Evolutionary conservation across 2,113 vertebrate species (phyloP), one percentile per base, ranked within the genome.

Genomic region (Oxyura jamaicensis): DNA sequence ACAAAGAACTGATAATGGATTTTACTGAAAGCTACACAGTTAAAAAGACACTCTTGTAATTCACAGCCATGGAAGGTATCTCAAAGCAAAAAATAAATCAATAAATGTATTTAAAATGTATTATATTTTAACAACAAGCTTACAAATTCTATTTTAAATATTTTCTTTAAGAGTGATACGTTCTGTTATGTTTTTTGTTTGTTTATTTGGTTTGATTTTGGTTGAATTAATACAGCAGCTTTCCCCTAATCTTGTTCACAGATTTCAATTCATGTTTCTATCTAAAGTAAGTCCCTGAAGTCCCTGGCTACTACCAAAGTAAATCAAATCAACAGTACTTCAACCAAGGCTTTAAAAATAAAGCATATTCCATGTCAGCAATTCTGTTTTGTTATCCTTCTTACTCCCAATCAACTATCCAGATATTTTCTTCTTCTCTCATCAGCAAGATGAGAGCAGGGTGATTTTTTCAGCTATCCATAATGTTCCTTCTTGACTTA

Each of bases 1-100:
- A 97, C 97, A 94, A 98, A 97, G 95, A 95, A 91, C 91, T 91
- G 86, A 96, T 97, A 98, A 98, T 98, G 97, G 96, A 98, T 98
- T 98, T 98, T 93, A 97, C 97, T 93, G 94, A 97, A 98, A 96
- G 94, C 96, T 86, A 83, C 53, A 91, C 36, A 88, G 81, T 86
- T 93, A 91, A 88, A 88, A 96, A 74, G 95, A 93, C 63, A 69
- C 55, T 91, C 93, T 92, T 53, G 88, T 95, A 97, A 98, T 96
- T 97, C 98, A 97, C 50, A 96, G 91, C 92, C 68, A 55, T 86
- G 84, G 86, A 96, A 87, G 74, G 93, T 87, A 93, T 89, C 69
- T 93, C 53, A 90, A 92, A 88, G 28, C 86, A 86, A 95, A 96
- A 95, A 93, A 65, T 21, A 42, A 42, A 16, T 44, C 7, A 44